These are phyloP conservation scores for Sphyrna mokarran DNA, from an alignment of 2,113 vertebrate genomes.

Conservation along the genomic window DNA sequence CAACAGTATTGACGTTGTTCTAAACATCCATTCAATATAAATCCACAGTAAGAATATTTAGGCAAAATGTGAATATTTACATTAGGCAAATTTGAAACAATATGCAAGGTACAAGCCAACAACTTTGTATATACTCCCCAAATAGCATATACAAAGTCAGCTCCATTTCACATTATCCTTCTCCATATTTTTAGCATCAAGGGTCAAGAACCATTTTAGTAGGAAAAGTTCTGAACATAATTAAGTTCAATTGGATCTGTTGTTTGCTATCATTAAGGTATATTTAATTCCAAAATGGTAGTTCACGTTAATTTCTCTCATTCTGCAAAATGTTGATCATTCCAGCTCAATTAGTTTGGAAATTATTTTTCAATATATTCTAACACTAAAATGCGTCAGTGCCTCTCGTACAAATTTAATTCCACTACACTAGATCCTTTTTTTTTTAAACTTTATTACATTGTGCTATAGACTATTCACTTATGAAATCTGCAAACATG, in stretches of 20 bases:
- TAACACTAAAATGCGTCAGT: neutral
- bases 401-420: neutral
- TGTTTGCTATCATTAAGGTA: neutral
- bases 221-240: neutral
- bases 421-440: neutral
- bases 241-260: neutral
- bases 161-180: neutral
- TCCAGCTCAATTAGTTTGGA: neutral
- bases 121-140: neutral
- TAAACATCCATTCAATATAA: neutral
- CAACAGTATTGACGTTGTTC: neutral
- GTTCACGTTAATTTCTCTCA: neutral
- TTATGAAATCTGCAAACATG: neutral
- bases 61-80: neutral
- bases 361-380: neutral
- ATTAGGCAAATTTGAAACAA: neutral
- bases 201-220: neutral
- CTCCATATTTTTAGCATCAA: neutral
- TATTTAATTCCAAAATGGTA: neutral
- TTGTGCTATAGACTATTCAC: neutral
- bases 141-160: neutral
- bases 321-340: neutral
- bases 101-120: neutral
- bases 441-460: neutral
- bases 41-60: neutral